Evolutionary conservation across 2,797 vertebrate species (phyloP).

Genomic region (Heterohyrax brucei): DNA sequence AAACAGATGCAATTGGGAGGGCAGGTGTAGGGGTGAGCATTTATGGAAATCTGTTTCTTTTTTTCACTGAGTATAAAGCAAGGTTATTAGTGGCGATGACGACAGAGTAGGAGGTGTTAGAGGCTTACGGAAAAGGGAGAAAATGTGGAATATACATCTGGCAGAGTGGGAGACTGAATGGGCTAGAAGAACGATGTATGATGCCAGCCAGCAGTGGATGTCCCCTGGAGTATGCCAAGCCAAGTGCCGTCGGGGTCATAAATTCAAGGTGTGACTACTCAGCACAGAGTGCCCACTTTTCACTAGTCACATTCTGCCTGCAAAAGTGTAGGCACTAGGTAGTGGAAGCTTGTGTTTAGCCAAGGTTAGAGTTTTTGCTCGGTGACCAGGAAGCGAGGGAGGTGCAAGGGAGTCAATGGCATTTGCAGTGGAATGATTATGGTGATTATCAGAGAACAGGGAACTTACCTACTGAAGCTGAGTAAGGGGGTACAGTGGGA

Average conservation of each 20-base stretch:
- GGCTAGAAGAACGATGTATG: slow-evolving; percentile 33
- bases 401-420: not conserved
- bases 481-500: accelerated
- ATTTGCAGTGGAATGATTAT: not conserved
- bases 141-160: not conserved
- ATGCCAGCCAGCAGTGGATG: not conserved
- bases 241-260: not conserved
- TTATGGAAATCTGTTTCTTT: not conserved
- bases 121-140: not conserved
- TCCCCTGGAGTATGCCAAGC: not conserved
- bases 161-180: slow-evolving; percentile 13
- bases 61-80: not conserved
- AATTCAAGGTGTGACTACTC: not conserved
- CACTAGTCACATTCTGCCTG: not conserved
- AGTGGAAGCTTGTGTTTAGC: not conserved
- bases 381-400: not conserved
- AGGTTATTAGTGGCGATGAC: slow-evolving; percentile 34
- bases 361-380: not conserved
- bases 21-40: not conserved
- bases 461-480: not conserved
- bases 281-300: not conserved
- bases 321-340: not conserved
- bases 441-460: not conserved
- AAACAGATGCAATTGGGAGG: not conserved
- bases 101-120: not conserved